phyloP scores from a whole-genome alignment of 2,888 invertebrate species.

The Rotaria socialis region DNA sequence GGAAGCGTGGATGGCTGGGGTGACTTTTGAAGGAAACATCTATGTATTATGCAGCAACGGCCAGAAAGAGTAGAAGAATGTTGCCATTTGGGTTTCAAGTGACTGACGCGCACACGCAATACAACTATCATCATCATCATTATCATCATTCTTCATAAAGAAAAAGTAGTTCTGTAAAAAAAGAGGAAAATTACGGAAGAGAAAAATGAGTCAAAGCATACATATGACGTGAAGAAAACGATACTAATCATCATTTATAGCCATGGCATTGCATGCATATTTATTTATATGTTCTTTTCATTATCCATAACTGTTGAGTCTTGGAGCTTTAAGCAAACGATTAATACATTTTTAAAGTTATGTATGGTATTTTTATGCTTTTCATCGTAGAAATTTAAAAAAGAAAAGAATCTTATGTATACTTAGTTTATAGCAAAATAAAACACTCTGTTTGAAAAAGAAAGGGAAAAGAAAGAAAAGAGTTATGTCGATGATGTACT shows the following conservation, averaged over 20 bases:
- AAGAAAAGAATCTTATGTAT: background rate
- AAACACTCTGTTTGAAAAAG: background rate
- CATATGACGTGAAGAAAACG: background rate
- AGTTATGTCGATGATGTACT: background rate
- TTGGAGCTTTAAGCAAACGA: background rate
- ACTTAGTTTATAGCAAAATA: background rate
- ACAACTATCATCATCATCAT: constrained; percentile 6
- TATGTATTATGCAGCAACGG: background rate
- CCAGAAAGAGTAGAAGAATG: constrained; percentile 8
- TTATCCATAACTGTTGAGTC: background rate
- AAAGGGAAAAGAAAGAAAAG: background rate
- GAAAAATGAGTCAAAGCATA: background rate
- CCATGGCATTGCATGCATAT: no score
- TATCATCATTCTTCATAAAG: background rate
- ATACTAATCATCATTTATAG: background rate
- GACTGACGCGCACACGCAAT: background rate
- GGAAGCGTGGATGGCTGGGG: background rate
- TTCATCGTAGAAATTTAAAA: background rate
- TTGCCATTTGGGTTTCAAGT: constrained; percentile 26
- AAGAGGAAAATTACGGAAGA: background rate
- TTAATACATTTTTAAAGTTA: background rate
- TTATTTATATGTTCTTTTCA: background rate
- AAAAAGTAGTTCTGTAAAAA: background rate
- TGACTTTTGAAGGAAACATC: constrained; percentile 13
- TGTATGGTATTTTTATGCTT: background rate